phyloP scores from a whole-genome alignment of 2,113 vertebrate species.

The Peucedramus taeniatus region DNA sequence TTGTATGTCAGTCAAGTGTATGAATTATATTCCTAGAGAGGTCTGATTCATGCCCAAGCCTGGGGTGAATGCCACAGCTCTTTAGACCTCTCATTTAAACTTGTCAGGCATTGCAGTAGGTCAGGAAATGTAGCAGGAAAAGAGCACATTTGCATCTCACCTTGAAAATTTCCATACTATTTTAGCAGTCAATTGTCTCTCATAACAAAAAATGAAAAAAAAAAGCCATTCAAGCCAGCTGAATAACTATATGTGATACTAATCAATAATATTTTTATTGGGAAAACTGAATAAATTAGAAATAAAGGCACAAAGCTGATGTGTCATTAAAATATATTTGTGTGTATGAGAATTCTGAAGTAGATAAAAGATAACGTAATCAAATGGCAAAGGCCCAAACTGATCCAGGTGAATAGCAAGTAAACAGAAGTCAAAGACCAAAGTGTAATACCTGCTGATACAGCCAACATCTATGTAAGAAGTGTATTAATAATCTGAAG shows the following conservation, averaged over 20 bases:
- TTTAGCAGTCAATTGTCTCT: background rate
- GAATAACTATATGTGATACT: background rate
- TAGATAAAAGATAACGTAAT: background rate
- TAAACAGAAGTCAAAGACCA: background rate
- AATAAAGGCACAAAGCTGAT: background rate
- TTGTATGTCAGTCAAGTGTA: background rate
- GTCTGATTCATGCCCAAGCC: background rate
- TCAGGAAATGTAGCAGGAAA: background rate
- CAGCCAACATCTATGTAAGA: background rate
- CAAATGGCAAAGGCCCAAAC: background rate
- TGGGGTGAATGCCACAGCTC: background rate
- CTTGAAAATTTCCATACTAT: background rate
- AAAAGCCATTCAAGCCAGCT: background rate
- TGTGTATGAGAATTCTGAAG: background rate
- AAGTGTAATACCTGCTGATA: background rate
- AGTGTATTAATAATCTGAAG: background rate
- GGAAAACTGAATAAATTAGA: background rate
- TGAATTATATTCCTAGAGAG: background rate
- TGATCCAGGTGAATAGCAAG: background rate
- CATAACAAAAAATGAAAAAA: background rate
- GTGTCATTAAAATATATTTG: background rate
- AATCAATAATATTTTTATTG: background rate
- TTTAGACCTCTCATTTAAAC: background rate
- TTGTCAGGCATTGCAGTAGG: background rate
- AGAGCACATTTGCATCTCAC: background rate